Base-by-base conservation (phyloP, 92 coral and sea anemone species). In the Meandrina meandrites region DNA sequence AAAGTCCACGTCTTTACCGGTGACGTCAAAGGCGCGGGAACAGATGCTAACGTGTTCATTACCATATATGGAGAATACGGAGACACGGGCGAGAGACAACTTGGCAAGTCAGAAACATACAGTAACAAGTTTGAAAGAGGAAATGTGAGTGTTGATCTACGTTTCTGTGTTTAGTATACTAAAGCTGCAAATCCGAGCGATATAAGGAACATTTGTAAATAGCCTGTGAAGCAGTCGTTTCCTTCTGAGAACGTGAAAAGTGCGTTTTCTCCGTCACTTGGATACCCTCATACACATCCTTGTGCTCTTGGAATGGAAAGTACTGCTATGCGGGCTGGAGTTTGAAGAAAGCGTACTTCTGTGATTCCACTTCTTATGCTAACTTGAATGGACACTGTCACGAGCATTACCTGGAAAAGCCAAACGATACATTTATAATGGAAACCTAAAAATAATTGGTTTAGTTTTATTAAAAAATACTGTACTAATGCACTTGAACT, bases 1-100 rank as follows among this genome's bases (percentile, higher is more conserved):
- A 89, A 87, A 84, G 90, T 96, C 18, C 99, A 96, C 86, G 99
- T 96, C 75, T 91, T 96, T 87, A 97, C 99, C 56, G 98, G 99
- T 79, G 97, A 95, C 87, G 86, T 97, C 78, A 93, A 91, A 75
- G 82, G 86, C 35, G 99, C 98, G 40, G 99, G 99, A 40, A 97
- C 99, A 8, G 95, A 93, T 79, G 98, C 99, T 35, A 97, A 97
- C 83, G 99, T 97, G 56, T 97, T 92, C 76, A 75, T 95, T 10
- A 94, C 98, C 90, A 79, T 96, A 83, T 95, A 93, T 87, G 99
- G 99, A 30, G 94, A 95, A 62, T 92, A 93, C 48, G 98, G 99
- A 6, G 99, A 96, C 86, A 90, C 93, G 36, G 99, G 99, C 4
- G 99, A 96, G 86, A 85, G 99, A 79, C 98, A 91, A 80, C 95